Base-by-base conservation (phyloP, 2,113 vertebrate species). In the Cisticola juncidis region DNA sequence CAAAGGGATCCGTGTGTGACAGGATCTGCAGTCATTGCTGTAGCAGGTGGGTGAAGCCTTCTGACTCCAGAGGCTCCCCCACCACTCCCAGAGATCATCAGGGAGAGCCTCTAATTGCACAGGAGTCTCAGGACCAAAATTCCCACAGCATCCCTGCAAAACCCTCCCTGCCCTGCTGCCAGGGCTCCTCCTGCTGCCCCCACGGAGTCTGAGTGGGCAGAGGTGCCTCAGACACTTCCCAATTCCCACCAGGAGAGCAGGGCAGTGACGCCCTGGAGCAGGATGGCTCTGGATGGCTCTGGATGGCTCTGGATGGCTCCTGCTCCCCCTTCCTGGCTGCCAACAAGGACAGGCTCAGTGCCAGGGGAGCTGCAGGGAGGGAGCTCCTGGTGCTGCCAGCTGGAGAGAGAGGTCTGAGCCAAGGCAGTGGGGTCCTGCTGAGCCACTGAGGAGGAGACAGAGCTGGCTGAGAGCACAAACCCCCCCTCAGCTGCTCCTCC, bases 361-460 rank as follows among this genome's bases (percentile, higher is more conserved):
- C 73, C 96, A 87, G 14, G 23, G 21, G 36, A 88, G 74, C 28
- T 78, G 54, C 81, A 85, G 76, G 73, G 56, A 94, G 53, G 45
- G 33, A 81, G 77, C 44, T 92, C 61, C 4, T 35, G 50, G 73
- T 51, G 38, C 88, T 92, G 81, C 74, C 92, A 91, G 83, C 38
- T 68, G 76, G 38, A 85, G 89, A 80, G 53, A 3, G 15, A 91
- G 68, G 36, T 51, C 57, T 58, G 78, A 61, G 82, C n/a, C 14
- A 0, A 82, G 31, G n/a, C 73, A 86, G 77, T 16, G 1, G 9
- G 5, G 24, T 71, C 93, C 76, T 18, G 45, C 81, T 81, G 79
- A 79, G 83, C 68, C 88, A 80, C 60, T 79, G 92, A 45, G 11
- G 53, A 73, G 71, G 33, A 83, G 14, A 60, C 51, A 22, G 42